Conservation (phyloP, 2,113 vertebrate genomes). For the Hippoglossus stenolepis region DNA sequence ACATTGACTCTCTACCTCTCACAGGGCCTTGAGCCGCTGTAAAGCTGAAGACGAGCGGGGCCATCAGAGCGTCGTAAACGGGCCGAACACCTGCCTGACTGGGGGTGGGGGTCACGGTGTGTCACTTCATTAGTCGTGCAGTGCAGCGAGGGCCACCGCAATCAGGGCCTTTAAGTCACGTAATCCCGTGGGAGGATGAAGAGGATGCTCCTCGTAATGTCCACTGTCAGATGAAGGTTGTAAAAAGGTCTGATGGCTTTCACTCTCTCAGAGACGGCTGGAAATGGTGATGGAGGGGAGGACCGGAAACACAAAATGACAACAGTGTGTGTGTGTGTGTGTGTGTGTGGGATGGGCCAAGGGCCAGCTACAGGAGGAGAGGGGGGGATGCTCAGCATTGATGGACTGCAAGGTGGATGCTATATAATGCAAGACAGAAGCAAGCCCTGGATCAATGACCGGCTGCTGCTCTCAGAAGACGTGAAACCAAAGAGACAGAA, state of each 20-base stretch:
- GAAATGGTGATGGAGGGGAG: constrained; percentile 61
- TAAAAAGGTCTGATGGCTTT: constrained; percentile 66
- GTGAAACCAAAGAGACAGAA: neutral
- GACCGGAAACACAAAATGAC: constrained; percentile 61
- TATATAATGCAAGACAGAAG: constrained; percentile 47
- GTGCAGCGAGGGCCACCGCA: constrained; percentile 50
- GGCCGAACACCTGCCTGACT: constrained; percentile 58
- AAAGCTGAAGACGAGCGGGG: constrained; percentile 11
- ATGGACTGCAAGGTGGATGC: constrained; percentile 32
- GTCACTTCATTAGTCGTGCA: constrained; percentile 64
- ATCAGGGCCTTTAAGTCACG: constrained; percentile 54
- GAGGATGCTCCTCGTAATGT: constrained; percentile 64
- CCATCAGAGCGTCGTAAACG: constrained; percentile 64
- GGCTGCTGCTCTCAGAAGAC: constrained; percentile 1
- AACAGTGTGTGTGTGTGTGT: constrained; percentile 2
- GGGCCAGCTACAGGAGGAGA: neutral
- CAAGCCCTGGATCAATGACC: neutral
- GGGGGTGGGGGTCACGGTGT: constrained; percentile 36
- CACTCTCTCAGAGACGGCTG: constrained; percentile 25
- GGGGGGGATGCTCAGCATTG: constrained; percentile 24
- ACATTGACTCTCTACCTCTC: constrained; percentile 67
- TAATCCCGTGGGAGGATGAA: constrained; percentile 38
- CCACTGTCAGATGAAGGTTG: constrained; percentile 58
- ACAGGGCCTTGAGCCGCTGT: too few species aligned
- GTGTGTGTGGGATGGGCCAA: constrained; percentile 54